Evolutionary conservation across 2,888 invertebrate genomes (phyloP).

Genomic region (Sesia apiformis): DNA sequence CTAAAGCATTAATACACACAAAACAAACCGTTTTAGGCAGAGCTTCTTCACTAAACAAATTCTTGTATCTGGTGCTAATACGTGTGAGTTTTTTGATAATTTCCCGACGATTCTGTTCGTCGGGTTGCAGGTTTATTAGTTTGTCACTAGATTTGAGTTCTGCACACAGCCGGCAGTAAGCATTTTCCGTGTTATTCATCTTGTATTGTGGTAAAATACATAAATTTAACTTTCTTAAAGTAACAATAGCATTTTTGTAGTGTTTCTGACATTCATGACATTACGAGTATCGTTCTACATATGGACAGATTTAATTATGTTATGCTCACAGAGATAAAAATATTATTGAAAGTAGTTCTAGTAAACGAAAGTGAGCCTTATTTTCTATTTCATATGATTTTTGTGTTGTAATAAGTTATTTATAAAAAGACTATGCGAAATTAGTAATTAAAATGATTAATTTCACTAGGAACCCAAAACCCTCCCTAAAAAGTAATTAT

Average conservation of each 20-base stretch:
- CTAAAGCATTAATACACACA: slow-evolving; percentile 29
- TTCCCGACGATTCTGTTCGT: slow-evolving; percentile 21
- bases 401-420: too few species aligned
- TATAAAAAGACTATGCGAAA: too few species aligned
- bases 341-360: too few species aligned
- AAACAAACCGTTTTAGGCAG: slow-evolving; percentile 43
- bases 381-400: too few species aligned
- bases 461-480: too few species aligned
- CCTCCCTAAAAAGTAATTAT: too few species aligned
- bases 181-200: slow-evolving; percentile 20
- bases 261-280: too few species aligned
- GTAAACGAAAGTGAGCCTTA: too few species aligned
- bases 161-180: slow-evolving; percentile 40
- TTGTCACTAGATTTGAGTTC: slow-evolving; percentile 28
- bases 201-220: slow-evolving; percentile 9
- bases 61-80: slow-evolving; percentile 28
- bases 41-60: slow-evolving; percentile 17
- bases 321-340: too few species aligned
- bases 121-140: slow-evolving; percentile 26
- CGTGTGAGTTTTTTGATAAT: slow-evolving; percentile 29
- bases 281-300: too few species aligned
- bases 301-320: too few species aligned
- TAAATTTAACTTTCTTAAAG: slow-evolving; percentile 5
- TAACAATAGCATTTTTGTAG: background rate
- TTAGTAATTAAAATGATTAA: too few species aligned